Base-by-base conservation (phyloP, 2,113 vertebrate species). In the Menidia beryllina region DNA sequence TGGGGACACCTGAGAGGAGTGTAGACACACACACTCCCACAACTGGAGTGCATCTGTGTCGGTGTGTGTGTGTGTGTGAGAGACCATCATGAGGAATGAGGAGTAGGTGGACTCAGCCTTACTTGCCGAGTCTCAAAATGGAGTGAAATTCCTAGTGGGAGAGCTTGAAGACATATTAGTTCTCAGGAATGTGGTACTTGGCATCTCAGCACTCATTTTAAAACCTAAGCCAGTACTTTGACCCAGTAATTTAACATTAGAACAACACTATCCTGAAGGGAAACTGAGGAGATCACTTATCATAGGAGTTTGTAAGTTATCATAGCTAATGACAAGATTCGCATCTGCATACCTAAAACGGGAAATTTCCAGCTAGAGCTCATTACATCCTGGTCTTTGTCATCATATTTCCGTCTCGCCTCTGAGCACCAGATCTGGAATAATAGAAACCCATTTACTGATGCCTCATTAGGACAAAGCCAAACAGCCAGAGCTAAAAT, bases 381-480 rank as follows among this genome's bases (percentile, higher is more conserved):
- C 69, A 86, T 89, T 90, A 84, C 63, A 48, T 61, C 10, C 62
- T 68, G 49, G 61, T 72, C 59, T 72, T 62, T 77, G 83, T 84
- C 79, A 79, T 77, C 78, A 68, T 59, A 48, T 70, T 64, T 75
- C 56, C 49, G 53, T 74, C 62, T 65, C 38, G 53, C 79, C 74
- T 75, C 68, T 74, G 24, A 84, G 52, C 79, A 14, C 39, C 61
- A 34, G 38, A 57, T 82, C 62, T 64, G 51, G 7, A 50, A 66
- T 69, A 75, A 74, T 53, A 77, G 76, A 81, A 71, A 55, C 25
- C 54, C 74, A 72, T 85, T 88, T 77, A 68, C 71, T 69, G 50
- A 83, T 57, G 59, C 79, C 80, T 89, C 86, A 86, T 91, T 92
- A 90, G 65, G 64, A 87, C 79, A 65, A 82, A 88, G 79, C 74